phyloP scores from a whole-genome alignment of 2,797 vertebrate species.

The Alauda arvensis region DNA sequence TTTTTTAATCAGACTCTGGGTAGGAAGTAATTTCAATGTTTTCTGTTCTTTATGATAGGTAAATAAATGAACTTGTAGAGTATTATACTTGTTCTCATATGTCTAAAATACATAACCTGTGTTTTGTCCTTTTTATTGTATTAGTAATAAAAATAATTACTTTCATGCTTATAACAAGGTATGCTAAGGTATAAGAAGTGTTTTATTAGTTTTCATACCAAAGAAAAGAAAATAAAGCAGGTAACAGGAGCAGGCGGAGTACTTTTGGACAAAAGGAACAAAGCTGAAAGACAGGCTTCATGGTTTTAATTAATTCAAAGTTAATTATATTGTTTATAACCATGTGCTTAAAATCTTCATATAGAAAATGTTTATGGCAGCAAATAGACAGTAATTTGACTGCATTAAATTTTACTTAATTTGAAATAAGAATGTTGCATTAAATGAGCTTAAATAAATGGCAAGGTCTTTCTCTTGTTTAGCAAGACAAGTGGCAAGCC shows the following conservation, averaged over 20 bases:
- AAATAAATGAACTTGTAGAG: background rate
- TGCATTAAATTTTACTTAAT: conserved; percentile 68
- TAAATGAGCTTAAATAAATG: conserved; percentile 63
- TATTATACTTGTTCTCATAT: background rate
- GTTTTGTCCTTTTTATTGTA: background rate
- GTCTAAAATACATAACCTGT: background rate
- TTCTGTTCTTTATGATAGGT: background rate
- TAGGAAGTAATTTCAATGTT: background rate
- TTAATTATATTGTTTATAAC: conserved; percentile 72
- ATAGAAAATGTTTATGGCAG: conserved; percentile 73
- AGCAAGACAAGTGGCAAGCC: conserved; percentile 51
- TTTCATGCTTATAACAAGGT: background rate
- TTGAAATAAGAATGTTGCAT: conserved; percentile 68
- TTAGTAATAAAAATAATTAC: background rate
- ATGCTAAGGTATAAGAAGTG: background rate
- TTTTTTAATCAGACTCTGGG: background rate
- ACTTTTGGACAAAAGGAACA: conserved; percentile 57
- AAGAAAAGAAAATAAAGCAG: conserved; percentile 34
- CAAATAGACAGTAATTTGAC: conserved; percentile 71
- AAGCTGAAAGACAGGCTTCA: conserved; percentile 54
- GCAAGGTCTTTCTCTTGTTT: conserved; percentile 52
- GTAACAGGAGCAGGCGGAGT: conserved; percentile 18
- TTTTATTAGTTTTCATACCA: conserved; percentile 14
- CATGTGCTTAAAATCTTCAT: conserved; percentile 67
- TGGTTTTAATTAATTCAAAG: conserved; percentile 72